A percentile compares a stretch with the other conserved stretches of the same genome.
These are phyloP conservation scores for Fragum sueziense DNA, from an alignment of 2,888 invertebrate genomes.

Conservation along the genomic window DNA sequence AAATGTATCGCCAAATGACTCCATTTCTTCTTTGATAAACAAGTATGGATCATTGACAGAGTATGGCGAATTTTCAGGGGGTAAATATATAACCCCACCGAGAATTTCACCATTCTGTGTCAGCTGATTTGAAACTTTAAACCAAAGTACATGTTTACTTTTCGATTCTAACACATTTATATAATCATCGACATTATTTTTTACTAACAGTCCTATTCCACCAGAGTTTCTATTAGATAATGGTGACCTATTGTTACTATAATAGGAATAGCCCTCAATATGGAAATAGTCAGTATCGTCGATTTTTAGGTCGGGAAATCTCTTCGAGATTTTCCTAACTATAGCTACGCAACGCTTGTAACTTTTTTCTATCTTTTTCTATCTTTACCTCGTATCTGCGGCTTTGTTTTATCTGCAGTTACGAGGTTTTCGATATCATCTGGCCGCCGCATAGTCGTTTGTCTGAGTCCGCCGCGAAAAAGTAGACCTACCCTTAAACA, in stretches of 20 bases:
- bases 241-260: background rate
- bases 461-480: too few species aligned
- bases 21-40: background rate
- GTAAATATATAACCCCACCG: background rate
- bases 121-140: background rate
- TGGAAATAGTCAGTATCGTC: background rate
- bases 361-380: too few species aligned
- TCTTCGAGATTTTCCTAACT: too few species aligned
- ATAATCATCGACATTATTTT: background rate
- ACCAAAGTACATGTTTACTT: background rate
- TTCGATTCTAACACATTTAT: background rate
- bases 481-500: too few species aligned
- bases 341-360: too few species aligned
- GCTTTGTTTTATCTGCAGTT: too few species aligned
- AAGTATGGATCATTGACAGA: background rate
- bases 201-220: background rate
- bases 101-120: background rate
- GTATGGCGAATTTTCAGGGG: background rate
- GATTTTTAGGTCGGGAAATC: too few species aligned
- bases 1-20: background rate
- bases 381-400: too few species aligned
- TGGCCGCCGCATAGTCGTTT: too few species aligned
- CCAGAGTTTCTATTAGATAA: background rate
- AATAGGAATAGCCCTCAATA: background rate
- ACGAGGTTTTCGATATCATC: too few species aligned